phyloP scores from a whole-genome alignment of 2,113 vertebrate species.

The Cryptotis parvus region DNA sequence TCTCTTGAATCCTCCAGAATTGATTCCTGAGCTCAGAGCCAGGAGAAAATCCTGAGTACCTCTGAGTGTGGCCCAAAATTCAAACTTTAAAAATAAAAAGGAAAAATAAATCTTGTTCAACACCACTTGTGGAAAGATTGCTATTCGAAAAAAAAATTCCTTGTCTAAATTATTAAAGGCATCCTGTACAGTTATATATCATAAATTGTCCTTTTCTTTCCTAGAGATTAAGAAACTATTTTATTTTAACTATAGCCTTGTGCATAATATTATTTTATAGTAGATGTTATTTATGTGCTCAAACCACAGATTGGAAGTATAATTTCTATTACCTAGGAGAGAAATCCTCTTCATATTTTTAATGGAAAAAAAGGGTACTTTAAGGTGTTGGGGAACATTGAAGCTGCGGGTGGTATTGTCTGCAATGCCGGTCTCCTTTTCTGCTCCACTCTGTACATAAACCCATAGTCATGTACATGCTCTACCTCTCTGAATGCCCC shows the following conservation, averaged over 20 bases:
- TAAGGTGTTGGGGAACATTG: not conserved
- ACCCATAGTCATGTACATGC: not conserved
- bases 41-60: too few species aligned
- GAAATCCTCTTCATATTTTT: not conserved
- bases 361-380: not conserved
- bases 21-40: too few species aligned
- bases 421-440: not conserved
- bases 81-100: too few species aligned
- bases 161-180: not conserved
- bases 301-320: not conserved
- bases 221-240: not conserved
- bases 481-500: not conserved
- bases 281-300: not conserved
- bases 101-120: not conserved
- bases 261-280: not conserved
- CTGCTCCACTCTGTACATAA: not conserved
- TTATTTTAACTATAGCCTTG: slow-evolving; percentile 7
- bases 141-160: not conserved
- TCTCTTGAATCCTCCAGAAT: too few species aligned
- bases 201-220: not conserved
- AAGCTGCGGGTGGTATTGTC: not conserved
- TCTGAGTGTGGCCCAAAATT: too few species aligned
- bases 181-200: not conserved
- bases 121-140: not conserved
- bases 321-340: not conserved